phyloP scores from a whole-genome alignment of 2,888 invertebrate species.

The Teinopalpus imperialis region DNA sequence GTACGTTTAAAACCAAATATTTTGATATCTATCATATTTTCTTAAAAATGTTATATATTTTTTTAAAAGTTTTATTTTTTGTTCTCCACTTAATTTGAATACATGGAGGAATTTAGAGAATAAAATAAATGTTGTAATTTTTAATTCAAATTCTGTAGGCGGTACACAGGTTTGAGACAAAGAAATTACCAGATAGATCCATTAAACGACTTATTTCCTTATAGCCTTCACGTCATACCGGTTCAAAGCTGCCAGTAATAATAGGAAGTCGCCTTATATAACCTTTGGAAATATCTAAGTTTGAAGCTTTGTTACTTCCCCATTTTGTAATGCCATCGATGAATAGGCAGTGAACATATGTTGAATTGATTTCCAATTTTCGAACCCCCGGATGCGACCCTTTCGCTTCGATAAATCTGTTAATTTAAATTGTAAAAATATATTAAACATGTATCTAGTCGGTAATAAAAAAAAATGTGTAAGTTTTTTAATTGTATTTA shows the following conservation, averaged over 20 bases:
- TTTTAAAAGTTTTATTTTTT: no score
- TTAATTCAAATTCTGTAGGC: no score
- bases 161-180: background rate
- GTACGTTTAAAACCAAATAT: no score
- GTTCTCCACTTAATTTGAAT: no score
- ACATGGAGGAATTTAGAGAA: no score
- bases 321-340: conserved; percentile 71
- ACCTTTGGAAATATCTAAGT: conserved; percentile 61
- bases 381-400: conserved; percentile 69
- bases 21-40: no score
- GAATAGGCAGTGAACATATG: conserved; percentile 71
- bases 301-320: no score
- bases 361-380: conserved; percentile 77
- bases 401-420: conserved; percentile 59
- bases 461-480: no score
- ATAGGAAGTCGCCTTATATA: background rate
- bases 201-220: background rate
- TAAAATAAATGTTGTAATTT: no score
- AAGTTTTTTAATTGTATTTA: no score
- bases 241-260: background rate
- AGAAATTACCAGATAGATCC: background rate
- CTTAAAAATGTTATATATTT: no score
- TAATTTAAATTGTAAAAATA: conserved; percentile 74
- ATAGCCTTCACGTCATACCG: background rate
- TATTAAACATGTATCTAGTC: no score